Evolutionary conservation across 2,797 vertebrate species (phyloP).

Genomic region (Leptatherina wallacei): DNA sequence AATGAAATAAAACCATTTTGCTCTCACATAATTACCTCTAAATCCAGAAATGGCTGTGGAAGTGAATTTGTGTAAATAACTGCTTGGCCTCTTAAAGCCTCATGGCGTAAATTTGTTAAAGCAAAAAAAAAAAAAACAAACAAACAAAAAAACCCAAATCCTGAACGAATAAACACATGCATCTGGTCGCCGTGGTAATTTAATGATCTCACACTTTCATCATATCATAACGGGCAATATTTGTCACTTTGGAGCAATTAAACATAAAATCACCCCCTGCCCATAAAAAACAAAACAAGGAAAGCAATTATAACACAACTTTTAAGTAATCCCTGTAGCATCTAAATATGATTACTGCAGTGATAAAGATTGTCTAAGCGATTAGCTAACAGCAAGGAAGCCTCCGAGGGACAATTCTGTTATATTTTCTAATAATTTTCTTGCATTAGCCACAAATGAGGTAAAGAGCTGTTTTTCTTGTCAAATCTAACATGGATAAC

Average conservation of each 20-base stretch:
- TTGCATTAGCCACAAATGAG: conserved; percentile 78
- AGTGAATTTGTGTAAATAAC: conserved; percentile 85
- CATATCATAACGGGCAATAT: conserved; percentile 84
- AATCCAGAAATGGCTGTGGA: conserved; percentile 78
- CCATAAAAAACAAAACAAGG: conserved; percentile 80
- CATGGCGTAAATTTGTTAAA: conserved; percentile 79
- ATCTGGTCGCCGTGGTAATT: conserved; percentile 78
- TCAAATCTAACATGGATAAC: conserved; percentile 68
- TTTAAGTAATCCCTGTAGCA: conserved; percentile 86
- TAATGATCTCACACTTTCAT: conserved; percentile 87
- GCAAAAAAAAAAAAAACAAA: conserved; percentile 46
- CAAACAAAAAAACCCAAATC: conserved; percentile 29
- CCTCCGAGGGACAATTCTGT: conserved; percentile 81
- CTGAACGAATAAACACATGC: conserved; percentile 71
- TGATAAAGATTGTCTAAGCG: conserved; percentile 80
- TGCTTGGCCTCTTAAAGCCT: conserved; percentile 80
- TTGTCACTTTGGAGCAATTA: conserved; percentile 87
- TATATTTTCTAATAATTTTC: conserved; percentile 81
- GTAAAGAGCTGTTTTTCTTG: conserved; percentile 77
- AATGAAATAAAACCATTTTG: conserved; percentile 84
- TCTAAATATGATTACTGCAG: conserved; percentile 82
- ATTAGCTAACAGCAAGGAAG: conserved; percentile 78
- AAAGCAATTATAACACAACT: conserved; percentile 84
- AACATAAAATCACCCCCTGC: conserved; percentile 81
- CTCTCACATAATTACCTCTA: conserved; percentile 82